Conservation (phyloP, 2,888 invertebrate species). For the Tupiocoris notatus region DNA sequence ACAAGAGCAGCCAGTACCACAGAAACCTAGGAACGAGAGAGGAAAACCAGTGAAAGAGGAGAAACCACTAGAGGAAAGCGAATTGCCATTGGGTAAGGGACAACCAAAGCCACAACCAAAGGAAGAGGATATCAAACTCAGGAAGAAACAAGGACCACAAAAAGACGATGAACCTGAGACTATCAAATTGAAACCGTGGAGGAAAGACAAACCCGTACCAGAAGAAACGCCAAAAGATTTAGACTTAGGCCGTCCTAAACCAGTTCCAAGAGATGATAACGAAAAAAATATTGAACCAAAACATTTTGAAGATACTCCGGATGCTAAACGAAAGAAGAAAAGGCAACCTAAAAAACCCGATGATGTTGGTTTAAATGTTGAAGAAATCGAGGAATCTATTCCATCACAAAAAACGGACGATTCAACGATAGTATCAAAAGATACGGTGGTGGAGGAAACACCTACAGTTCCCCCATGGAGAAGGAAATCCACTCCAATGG, state of each 20-base stretch:
- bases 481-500: slow-evolving; percentile 13
- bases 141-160: slow-evolving; percentile 54
- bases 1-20: background rate
- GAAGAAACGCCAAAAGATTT: slow-evolving; percentile 51
- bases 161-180: slow-evolving; percentile 53
- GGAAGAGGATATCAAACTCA: slow-evolving; percentile 53
- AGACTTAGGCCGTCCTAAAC: slow-evolving; percentile 24
- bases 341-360: slow-evolving; percentile 11
- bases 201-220: slow-evolving; percentile 51
- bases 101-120: slow-evolving; percentile 50
- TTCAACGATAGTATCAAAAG: background rate
- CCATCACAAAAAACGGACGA: background rate
- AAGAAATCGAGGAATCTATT: background rate
- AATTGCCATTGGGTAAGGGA: slow-evolving; percentile 47
- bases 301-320: slow-evolving; percentile 47
- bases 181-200: slow-evolving; percentile 53
- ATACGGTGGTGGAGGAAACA: background rate
- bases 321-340: slow-evolving; percentile 44
- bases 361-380: background rate
- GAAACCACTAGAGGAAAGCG: slow-evolving; percentile 45
- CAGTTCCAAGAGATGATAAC: slow-evolving; percentile 45
- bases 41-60: slow-evolving; percentile 27
- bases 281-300: slow-evolving; percentile 48
- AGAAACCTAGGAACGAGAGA: slow-evolving; percentile 20
- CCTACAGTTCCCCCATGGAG: slow-evolving; percentile 18